These are phyloP conservation scores for Nephila pilipes DNA, from an alignment of 1,140 invertebrate genomes.

Conservation along the genomic window DNA sequence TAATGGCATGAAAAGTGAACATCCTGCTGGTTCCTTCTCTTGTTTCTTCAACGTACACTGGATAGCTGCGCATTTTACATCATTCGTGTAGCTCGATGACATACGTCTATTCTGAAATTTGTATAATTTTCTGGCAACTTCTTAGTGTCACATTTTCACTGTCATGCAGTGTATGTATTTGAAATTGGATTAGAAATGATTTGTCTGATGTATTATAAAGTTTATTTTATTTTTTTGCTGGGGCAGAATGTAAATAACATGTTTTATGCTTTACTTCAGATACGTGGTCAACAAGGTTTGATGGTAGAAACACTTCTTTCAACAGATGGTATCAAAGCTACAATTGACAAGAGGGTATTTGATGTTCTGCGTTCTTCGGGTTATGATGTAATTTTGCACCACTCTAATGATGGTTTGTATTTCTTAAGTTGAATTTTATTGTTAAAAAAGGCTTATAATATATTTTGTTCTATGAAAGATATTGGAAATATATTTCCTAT, in stretches of 20 bases:
- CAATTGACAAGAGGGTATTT: constrained; percentile 40
- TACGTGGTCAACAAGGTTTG: constrained; percentile 73
- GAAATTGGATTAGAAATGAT: neutral
- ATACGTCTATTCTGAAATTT: no score
- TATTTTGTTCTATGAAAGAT: neutral
- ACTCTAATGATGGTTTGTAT: constrained; percentile 65
- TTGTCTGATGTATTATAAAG: neutral
- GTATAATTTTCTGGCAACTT: no score
- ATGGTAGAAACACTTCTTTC: constrained; percentile 74
- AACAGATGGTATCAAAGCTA: constrained; percentile 57
- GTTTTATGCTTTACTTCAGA: constrained; percentile 28
- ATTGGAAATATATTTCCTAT: no score
- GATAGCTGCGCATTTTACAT: no score
- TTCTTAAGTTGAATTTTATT: neutral
- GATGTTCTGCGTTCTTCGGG: constrained; percentile 39
- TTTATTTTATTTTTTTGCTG: neutral
- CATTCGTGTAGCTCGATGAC: no score
- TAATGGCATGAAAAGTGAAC: no score
- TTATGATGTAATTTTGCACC: constrained; percentile 59
- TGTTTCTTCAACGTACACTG: no score
- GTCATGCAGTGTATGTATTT: no score
- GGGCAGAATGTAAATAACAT: neutral
- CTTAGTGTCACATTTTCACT: no score
- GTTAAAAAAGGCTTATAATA: neutral
- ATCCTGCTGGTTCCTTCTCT: no score